A percentile compares a stretch with the other conserved stretches of the same genome.
Conservation (phyloP, 2,888 invertebrate genomes). For the Brachyptera risi region DNA sequence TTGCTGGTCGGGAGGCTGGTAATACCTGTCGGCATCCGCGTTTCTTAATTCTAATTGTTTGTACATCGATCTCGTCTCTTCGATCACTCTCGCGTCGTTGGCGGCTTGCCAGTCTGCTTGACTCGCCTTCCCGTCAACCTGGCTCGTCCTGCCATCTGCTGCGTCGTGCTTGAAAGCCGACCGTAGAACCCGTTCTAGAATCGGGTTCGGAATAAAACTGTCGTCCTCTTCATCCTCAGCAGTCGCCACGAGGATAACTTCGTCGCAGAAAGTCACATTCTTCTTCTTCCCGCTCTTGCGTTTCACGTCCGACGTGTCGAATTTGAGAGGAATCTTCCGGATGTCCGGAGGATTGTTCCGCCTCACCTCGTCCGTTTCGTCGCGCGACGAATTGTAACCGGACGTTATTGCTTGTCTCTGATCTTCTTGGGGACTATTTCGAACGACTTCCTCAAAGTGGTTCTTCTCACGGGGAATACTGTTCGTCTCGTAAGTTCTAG, state of each 20-base stretch:
- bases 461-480: no score
- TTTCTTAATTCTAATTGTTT: not conserved
- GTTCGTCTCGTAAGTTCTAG: not conserved
- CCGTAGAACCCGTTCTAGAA: constrained; percentile 77
- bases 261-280: constrained; percentile 92
- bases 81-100: no score
- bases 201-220: constrained; percentile 86
- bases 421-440: not conserved
- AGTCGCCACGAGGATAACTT: constrained; percentile 87
- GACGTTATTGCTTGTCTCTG: no score
- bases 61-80: not conserved
- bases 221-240: constrained; percentile 90
- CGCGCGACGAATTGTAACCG: not conserved
- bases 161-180: constrained; percentile 56
- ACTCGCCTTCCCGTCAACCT: not conserved
- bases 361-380: not conserved
- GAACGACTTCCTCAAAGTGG: not conserved
- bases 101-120: no score
- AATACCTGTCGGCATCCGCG: not conserved
- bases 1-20: not conserved
- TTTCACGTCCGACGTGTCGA: constrained; percentile 49
- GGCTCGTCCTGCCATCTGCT: no score
- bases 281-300: constrained; percentile 75
- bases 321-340: not conserved
- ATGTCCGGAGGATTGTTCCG: not conserved